Percentiles rank a stretch among this genome's conserved stretches.
These are phyloP conservation scores for Cosmia trapezina DNA, from an alignment of 2,888 invertebrate species.

Conservation along the genomic window DNA sequence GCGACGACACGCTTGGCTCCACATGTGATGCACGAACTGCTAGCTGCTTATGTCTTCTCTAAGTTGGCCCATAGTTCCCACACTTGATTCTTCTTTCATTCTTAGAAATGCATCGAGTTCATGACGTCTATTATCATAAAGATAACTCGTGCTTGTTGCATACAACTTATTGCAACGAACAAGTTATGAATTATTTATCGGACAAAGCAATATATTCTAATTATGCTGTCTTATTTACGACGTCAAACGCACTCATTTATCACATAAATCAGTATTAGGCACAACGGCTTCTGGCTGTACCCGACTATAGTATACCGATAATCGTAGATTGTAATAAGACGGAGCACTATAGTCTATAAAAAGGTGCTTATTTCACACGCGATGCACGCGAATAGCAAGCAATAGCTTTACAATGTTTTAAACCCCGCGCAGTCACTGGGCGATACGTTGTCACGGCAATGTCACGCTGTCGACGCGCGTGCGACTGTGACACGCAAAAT, in stretches of 20 bases:
- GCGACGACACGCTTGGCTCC: conserved; percentile 30
- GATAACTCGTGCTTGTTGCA: conserved; percentile 44
- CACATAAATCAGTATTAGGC: conserved; percentile 57
- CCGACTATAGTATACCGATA: conserved; percentile 41
- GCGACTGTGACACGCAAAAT: conserved; percentile 81
- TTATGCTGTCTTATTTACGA: conserved; percentile 61
- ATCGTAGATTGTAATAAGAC: conserved; percentile 61
- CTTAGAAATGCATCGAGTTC: conserved; percentile 16
- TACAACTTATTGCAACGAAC: conserved; percentile 53
- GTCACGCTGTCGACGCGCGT: conserved; percentile 79
- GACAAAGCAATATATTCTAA: conserved; percentile 59
- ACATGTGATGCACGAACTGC: conserved; percentile 27
- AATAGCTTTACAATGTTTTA: conserved; percentile 65
- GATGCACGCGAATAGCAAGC: conserved; percentile 56
- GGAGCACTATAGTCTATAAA: conserved; percentile 50
- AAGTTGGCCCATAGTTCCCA: not conserved
- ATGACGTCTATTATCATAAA: conserved; percentile 54
- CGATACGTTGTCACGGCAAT: conserved; percentile 77
- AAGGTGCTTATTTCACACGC: conserved; percentile 59
- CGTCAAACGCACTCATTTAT: conserved; percentile 52
- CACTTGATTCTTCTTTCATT: conserved; percentile 1
- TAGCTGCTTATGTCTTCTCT: conserved; percentile 4
- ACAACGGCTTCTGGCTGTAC: conserved; percentile 35
- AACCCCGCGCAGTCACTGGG: conserved; percentile 74
- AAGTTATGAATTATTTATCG: conserved; percentile 60